Evolutionary conservation across 2,888 invertebrate genomes (phyloP), one percentile per base, ranked within the genome.

Genomic region (Neelides folsomi): DNA sequence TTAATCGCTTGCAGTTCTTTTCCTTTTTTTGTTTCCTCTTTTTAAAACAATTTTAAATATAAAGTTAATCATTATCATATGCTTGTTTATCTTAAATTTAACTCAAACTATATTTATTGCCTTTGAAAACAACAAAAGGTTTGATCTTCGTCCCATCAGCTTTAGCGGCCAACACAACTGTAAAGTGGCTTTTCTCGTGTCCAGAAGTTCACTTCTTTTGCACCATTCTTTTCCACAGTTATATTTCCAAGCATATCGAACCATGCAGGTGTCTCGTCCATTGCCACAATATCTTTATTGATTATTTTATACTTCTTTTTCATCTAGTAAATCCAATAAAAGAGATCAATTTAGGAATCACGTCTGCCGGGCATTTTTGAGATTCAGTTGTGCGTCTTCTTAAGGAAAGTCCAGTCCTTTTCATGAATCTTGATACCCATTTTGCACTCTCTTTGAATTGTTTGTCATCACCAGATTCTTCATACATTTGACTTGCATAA

Each of bases 71-170:
- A n/a, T n/a, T n/a, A n/a, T n/a, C n/a, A n/a, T n/a, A n/a, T n/a
- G n/a, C n/a, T n/a, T n/a, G n/a, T n/a, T n/a, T n/a, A n/a, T n/a
- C n/a, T n/a, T n/a, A n/a, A n/a, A n/a, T n/a, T n/a, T n/a, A n/a
- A n/a, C n/a, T n/a, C n/a, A n/a, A n/a, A n/a, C n/a, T n/a, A n/a
- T n/a, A n/a, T n/a, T n/a, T n/a, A n/a, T 27, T 27, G 7, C 27
- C 10, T 27, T 49, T 53, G 16, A 53, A 53, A 1, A 53, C 45
- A 18, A 53, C 27, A 16, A 27, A 49, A 13, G 53, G 53, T 12
- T 37, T 37, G 8, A 53, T 27, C 34, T 53, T 53, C 5, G 49
- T 49, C 2, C 53, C 53, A 34, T 53, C 53, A 6, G 44, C 47
- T 43, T 35, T 47, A n/a, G 48, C 52, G 4, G 52, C 47, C 5